Evolutionary conservation across 2,797 vertebrate species (phyloP).

Genomic region (Tenualosa ilisha): DNA sequence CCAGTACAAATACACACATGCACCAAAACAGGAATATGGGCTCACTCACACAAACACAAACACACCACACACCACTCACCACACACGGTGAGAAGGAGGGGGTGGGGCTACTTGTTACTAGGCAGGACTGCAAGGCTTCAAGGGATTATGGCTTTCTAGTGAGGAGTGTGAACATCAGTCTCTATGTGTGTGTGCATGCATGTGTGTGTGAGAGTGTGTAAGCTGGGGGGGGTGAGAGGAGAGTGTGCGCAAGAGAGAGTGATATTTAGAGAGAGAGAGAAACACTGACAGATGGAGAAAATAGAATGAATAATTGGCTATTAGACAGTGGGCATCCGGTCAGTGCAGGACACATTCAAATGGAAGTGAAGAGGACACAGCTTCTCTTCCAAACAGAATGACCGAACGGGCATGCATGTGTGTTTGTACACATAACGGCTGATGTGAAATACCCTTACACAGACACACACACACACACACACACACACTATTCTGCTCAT

Average conservation of each 20-base stretch:
- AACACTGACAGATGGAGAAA: background rate
- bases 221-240: background rate
- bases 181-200: background rate
- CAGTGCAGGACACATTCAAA: background rate
- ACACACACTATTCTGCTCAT: background rate
- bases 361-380: background rate
- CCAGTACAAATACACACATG: too few species aligned
- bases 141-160: constrained; percentile 20
- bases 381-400: background rate
- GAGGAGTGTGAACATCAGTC: background rate
- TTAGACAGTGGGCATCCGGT: background rate
- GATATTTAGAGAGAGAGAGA: background rate
- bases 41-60: background rate
- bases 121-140: background rate
- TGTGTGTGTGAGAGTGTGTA: background rate
- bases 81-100: background rate
- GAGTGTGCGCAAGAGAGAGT: background rate
- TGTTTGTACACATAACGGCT: too few species aligned
- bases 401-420: background rate
- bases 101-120: constrained; percentile 1
- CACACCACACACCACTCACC: background rate
- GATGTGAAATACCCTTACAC: background rate
- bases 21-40: too few species aligned
- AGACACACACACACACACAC: background rate
- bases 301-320: background rate